Evolutionary conservation across 2,113 vertebrate species (phyloP).

Genomic region (Pavo muticus): DNA sequence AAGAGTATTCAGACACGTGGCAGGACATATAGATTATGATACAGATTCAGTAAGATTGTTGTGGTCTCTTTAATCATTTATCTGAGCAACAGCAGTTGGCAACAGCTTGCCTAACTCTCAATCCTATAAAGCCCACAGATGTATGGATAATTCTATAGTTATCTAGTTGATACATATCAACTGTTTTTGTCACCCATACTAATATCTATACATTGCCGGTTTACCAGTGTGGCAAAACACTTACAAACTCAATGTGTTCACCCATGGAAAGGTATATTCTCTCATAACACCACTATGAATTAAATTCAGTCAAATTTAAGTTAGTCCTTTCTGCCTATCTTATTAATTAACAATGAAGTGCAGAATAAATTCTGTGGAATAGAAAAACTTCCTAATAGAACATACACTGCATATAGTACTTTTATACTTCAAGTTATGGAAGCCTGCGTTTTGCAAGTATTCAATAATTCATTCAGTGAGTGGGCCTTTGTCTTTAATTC

Average conservation of each 20-base stretch:
- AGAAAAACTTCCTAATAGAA: neutral
- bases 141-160: neutral
- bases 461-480: neutral
- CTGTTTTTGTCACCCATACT: neutral
- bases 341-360: neutral
- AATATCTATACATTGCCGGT: neutral
- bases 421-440: neutral
- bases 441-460: neutral
- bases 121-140: neutral
- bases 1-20: neutral
- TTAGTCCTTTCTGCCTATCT: neutral
- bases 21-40: neutral
- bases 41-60: neutral
- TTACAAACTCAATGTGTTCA: neutral
- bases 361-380: neutral
- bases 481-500: neutral
- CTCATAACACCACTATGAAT: neutral
- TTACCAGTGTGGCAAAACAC: neutral
- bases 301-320: neutral
- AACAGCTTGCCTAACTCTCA: neutral
- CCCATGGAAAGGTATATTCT: neutral
- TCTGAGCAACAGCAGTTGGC: neutral
- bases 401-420: neutral
- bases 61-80: neutral
- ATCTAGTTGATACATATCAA: neutral